Conservation (phyloP, 2,888 invertebrate species). For the Fragum fragum region DNA sequence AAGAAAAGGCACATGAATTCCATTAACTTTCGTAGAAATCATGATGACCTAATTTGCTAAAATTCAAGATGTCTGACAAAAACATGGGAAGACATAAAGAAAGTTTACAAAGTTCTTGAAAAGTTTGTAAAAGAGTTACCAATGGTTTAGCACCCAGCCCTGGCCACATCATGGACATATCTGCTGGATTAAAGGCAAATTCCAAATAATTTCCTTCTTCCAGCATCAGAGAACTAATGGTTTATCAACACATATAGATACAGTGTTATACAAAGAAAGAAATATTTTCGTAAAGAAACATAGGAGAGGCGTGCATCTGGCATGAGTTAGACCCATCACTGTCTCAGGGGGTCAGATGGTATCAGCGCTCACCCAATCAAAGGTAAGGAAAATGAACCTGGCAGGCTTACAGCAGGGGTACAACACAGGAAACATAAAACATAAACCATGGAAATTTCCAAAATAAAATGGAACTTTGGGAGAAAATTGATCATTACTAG, state of each 20-base stretch:
- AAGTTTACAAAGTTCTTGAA: constrained; percentile 14
- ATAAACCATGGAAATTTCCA: constrained; percentile 20
- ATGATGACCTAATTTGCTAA: constrained; percentile 38
- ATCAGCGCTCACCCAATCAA: constrained; percentile 67
- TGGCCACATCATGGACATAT: constrained; percentile 70
- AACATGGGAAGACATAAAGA: neutral
- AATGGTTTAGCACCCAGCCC: constrained; percentile 67
- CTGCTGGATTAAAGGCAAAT: constrained; percentile 61
- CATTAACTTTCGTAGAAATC: neutral
- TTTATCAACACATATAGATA: constrained; percentile 56
- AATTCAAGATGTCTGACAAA: constrained; percentile 63
- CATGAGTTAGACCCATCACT: constrained; percentile 63
- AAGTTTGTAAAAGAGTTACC: constrained; percentile 53
- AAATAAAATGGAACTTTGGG: constrained; percentile 5
- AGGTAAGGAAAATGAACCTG: constrained; percentile 61
- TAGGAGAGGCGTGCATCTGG: constrained; percentile 67
- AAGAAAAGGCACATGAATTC: neutral
- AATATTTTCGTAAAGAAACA: constrained; percentile 53
- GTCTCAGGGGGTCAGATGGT: constrained; percentile 68
- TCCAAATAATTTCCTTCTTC: constrained; percentile 65
- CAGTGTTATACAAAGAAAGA: constrained; percentile 54
- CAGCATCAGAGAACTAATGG: constrained; percentile 68
- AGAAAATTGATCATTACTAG: constrained; percentile 14
- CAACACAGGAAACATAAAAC: constrained; percentile 40
- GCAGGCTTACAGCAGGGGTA: constrained; percentile 52